These are phyloP conservation scores for Batillaria attramentaria DNA, from an alignment of 1,140 invertebrate species.

Conservation along the genomic window DNA sequence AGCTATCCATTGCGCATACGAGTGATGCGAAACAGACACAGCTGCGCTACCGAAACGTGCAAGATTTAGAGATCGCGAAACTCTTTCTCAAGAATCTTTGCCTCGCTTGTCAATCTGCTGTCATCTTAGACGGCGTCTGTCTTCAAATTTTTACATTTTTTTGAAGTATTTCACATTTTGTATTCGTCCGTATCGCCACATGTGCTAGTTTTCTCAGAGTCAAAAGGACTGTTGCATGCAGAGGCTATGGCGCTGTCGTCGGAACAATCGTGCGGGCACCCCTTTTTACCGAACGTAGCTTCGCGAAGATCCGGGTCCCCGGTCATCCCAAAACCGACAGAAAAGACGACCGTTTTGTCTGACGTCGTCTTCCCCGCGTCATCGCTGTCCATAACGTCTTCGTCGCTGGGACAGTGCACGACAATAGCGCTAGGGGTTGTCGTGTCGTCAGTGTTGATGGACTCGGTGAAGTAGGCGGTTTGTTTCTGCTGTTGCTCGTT, in stretches of 20 bases:
- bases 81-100: too few species aligned
- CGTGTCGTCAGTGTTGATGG: neutral
- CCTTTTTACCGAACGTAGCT: neutral
- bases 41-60: too few species aligned
- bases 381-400: neutral
- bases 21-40: too few species aligned
- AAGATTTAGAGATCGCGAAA: too few species aligned
- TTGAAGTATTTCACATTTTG: neutral
- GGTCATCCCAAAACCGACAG: neutral
- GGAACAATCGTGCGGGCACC: neutral
- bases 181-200: neutral
- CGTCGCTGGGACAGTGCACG: neutral
- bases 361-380: neutral
- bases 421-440: neutral
- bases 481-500: constrained; percentile 28
- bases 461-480: neutral
- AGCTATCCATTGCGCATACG: too few species aligned
- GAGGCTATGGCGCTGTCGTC: constrained; percentile 16
- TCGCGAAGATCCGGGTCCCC: neutral
- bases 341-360: neutral
- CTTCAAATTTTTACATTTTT: too few species aligned
- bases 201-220: neutral
- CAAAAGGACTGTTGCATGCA: neutral
- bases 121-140: too few species aligned
- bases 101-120: too few species aligned